phyloP scores from a whole-genome alignment of 2,113 vertebrate genomes.

The Oreochromis aureus region DNA sequence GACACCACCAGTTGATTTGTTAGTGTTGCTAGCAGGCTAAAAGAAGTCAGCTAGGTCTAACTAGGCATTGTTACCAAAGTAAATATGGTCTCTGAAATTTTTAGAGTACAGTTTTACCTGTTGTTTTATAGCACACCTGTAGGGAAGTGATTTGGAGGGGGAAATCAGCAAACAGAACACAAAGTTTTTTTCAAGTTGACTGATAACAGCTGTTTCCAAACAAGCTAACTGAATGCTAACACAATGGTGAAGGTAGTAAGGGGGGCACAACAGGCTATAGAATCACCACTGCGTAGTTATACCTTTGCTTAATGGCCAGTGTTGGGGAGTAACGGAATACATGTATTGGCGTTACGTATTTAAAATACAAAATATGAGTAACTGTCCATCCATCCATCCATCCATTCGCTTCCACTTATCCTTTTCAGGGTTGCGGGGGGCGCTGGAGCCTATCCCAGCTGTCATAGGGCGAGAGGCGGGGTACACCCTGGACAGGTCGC shows the following conservation, averaged over 20 bases:
- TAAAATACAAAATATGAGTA: too few species aligned
- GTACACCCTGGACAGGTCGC: too few species aligned
- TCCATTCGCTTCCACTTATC: too few species aligned
- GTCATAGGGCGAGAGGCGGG: too few species aligned
- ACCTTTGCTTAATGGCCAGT: neutral
- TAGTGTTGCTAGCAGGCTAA: neutral
- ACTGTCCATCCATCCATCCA: too few species aligned
- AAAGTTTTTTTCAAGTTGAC: neutral
- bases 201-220: neutral
- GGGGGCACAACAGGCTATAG: neutral
- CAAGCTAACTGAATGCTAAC: neutral
- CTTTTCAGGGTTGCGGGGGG: too few species aligned
- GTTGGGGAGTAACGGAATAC: too few species aligned
- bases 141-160: neutral
- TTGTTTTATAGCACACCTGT: neutral
- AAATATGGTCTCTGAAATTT: neutral
- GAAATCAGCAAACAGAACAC: neutral
- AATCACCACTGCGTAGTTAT: neutral
- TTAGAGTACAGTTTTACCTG: neutral
- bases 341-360: too few species aligned
- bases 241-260: neutral
- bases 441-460: too few species aligned
- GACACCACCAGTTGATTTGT: neutral
- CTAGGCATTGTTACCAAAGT: neutral
- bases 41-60: neutral